Base-by-base conservation (phyloP, 2,113 vertebrate species). In the Odontesthes bonariensis region DNA sequence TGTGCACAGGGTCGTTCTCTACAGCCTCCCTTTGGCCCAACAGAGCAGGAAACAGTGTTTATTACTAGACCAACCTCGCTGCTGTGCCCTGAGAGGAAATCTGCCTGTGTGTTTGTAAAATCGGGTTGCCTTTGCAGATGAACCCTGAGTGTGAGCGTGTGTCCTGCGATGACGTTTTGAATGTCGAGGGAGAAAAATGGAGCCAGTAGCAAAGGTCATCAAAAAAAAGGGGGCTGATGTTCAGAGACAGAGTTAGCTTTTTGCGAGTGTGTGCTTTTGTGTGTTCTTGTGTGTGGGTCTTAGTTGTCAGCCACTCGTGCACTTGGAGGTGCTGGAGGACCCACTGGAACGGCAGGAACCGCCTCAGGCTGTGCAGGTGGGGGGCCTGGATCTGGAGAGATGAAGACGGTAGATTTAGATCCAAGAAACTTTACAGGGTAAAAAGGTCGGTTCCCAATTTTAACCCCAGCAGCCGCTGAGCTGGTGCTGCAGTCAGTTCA, bases 331-430 rank as follows among this genome's bases (percentile, higher is more conserved):
- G 89, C 93, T 0, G 95, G 87, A 0, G 96, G 92, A 31, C 95
- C 95, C 51, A 94, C 92, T 0, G 95, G 94, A 5, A 87, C 94
- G 0, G 95, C 91, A 19, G 95, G 93, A n/a, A 96, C 91, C 33
- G 93, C 95, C n/a, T 98, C 97, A 0, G 94, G 84, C 86, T 94
- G 94, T 77, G 90, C 76, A 63, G 92, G 79, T 1, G 91, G 80
- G 27, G 95, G 89, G 38, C 88, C 94, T 47, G 3, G 95, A 88
- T 1, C 81, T 91, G 84, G 23, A 54, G 20, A 66, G 7, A 23
- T 17, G 12, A 42, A 32, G 13, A 65, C 7, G n/a, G 16, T 9
- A n/a, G 7, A 19, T 85, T 82, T 20, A 79, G 69, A 81, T n/a
- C 1, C 49, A 6, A 56, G 6, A n/a, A 47, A 19, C n/a, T 60